Evolutionary conservation across 2,113 vertebrate genomes (phyloP), one percentile per base, ranked within the genome.

Genomic region (Lophotis ruficrista): DNA sequence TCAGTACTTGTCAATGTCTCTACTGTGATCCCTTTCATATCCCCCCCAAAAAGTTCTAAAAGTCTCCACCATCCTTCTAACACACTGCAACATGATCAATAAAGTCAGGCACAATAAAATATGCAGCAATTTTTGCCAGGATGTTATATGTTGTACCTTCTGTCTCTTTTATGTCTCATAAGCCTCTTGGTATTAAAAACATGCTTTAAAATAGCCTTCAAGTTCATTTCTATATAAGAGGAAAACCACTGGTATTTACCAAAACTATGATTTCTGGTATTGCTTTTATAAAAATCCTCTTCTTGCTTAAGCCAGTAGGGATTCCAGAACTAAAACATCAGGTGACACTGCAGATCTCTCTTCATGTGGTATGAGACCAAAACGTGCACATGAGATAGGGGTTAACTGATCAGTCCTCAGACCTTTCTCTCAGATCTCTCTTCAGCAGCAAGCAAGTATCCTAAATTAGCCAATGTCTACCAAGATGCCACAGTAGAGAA

Each of bases 271-370:
- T 93, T 96, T 93, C 80, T 68, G 71, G 30, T 78, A 70, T 93
- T 87, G 83, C 71, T 90, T 87, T 96, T 95, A 93, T 84, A 93
- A 84, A 95, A 95, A 75, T 87, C 61, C 72, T 93, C 95, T 93
- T 96, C 87, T 94, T 95, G 81, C 77, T 88, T 90, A 86, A 96
- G 85, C 57, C 71, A 91, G 73, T 80, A 95, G 95, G 89, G 54
- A 77, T 85, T 58, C 85, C 78, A 84, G 60, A 96, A 84, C 77
- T 93, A 94, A 96, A 96, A 91, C 89, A 83, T 93, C 86, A 37
- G 25, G 87, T 28, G 80, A 93, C 90, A 81, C 96, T 76, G 84
- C 91, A 95, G 87, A 88, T 56, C 54, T 79, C 76, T 92, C 56
- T 56, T 95, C 45, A 48, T 8, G 5, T 64, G 77, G 35, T 86